Percentiles rank a stretch among this genome's conserved stretches.
phyloP scores from a whole-genome alignment of 2,888 invertebrate species.

The Hydraecia micacea region DNA sequence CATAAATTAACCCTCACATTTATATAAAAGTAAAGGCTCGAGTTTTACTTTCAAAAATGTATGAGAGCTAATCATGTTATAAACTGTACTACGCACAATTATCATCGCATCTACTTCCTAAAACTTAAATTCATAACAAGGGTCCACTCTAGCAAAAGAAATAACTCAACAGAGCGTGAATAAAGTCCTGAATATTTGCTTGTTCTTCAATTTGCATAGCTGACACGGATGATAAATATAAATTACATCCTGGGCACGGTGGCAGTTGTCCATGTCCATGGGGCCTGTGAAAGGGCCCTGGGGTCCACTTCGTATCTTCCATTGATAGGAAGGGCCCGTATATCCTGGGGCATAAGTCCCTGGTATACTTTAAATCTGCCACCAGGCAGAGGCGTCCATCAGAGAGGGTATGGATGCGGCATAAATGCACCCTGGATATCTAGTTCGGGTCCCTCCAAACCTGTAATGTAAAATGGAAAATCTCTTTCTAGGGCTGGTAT shows the following conservation, averaged over 20 bases:
- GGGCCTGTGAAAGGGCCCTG: background rate
- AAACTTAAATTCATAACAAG: background rate
- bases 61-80: background rate
- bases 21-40: background rate
- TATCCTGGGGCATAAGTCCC: background rate
- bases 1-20: background rate
- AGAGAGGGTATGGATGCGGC: conserved; percentile 1
- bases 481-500: background rate
- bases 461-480: background rate
- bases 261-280: too few species aligned
- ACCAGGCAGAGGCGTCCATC: conserved; percentile 1
- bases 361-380: background rate
- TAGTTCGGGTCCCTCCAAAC: background rate
- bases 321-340: background rate
- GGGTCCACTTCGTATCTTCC: background rate
- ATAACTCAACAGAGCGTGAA: background rate
- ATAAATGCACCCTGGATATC: background rate
- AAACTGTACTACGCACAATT: background rate
- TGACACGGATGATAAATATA: background rate
- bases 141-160: background rate
- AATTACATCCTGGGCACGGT: background rate
- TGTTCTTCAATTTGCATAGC: conserved; percentile 1
- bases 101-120: background rate
- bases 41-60: too few species aligned
- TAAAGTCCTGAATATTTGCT: background rate